A percentile compares a stretch with the other conserved stretches of the same genome.
Conservation (phyloP, 1,140 invertebrate genomes). For the Hypothenemus hampei region DNA sequence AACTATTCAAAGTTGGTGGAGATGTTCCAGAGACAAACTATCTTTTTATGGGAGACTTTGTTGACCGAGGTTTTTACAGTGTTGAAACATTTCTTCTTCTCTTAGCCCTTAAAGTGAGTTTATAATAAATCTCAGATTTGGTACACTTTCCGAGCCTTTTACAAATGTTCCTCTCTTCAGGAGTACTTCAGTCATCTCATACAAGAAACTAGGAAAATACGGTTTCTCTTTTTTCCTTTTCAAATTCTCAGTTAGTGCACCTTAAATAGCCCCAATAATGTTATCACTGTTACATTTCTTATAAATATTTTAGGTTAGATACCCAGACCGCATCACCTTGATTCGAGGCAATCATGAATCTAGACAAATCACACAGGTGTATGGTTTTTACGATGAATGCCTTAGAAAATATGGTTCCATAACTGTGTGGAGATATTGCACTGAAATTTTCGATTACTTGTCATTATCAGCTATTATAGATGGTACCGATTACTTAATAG, state of each 20-base stretch:
- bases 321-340: conserved; percentile 97
- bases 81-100: conserved; percentile 98
- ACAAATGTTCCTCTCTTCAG: no score
- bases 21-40: conserved; percentile 99
- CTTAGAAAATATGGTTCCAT: conserved; percentile 97
- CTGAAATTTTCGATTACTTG: conserved; percentile 99
- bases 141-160: no score
- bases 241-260: no score
- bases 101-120: conserved; percentile 88
- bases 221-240: no score
- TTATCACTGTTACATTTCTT: no score
- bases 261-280: no score
- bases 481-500: conserved; percentile 49
- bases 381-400: conserved; percentile 99
- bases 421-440: conserved; percentile 98
- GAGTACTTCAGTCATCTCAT: no score
- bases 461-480: conserved; percentile 98
- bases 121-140: neutral
- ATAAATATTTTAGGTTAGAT: conserved; percentile 79
- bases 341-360: conserved; percentile 97
- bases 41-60: conserved; percentile 99
- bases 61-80: conserved; percentile 98
- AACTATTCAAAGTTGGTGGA: conserved; percentile 97
- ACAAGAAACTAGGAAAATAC: no score
- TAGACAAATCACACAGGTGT: conserved; percentile 98